These are phyloP conservation scores for Oryctes rhinoceros DNA, from an alignment of 1,140 invertebrate genomes.

Conservation along the genomic window DNA sequence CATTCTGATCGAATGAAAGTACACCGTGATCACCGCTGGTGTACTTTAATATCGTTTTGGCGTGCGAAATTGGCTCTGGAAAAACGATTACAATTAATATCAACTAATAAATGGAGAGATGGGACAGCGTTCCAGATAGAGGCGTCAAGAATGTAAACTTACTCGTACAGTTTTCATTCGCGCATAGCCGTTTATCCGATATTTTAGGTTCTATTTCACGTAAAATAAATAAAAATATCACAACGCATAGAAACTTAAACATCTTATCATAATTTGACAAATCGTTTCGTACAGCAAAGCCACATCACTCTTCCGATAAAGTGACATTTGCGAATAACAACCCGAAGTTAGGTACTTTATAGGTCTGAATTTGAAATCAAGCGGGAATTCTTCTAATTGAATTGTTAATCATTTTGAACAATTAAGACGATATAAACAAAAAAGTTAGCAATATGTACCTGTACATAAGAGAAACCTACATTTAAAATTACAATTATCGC, in stretches of 20 bases:
- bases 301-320: conserved; percentile 56
- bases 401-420: background rate
- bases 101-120: conserved; percentile 62
- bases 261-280: conserved; percentile 64
- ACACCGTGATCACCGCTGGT: conserved; percentile 66
- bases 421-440: background rate
- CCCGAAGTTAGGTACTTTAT: background rate
- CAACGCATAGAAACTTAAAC: conserved; percentile 61
- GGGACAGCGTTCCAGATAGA: conserved; percentile 52
- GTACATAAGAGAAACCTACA: no score
- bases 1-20: conserved; percentile 70
- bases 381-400: background rate
- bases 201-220: conserved; percentile 56
- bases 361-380: background rate
- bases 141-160: conserved; percentile 56
- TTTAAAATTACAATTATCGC: no score
- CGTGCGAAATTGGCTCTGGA: conserved; percentile 73
- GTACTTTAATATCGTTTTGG: conserved; percentile 69
- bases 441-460: no score
- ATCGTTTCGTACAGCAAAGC: conserved; percentile 58
- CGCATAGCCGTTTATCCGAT: conserved; percentile 70
- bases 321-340: conserved; percentile 38
- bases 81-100: conserved; percentile 55
- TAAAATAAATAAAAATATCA: conserved; percentile 57
- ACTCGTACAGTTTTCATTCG: conserved; percentile 69